Conservation (phyloP, 2,113 vertebrate species). For the Scytalopus superciliaris region DNA sequence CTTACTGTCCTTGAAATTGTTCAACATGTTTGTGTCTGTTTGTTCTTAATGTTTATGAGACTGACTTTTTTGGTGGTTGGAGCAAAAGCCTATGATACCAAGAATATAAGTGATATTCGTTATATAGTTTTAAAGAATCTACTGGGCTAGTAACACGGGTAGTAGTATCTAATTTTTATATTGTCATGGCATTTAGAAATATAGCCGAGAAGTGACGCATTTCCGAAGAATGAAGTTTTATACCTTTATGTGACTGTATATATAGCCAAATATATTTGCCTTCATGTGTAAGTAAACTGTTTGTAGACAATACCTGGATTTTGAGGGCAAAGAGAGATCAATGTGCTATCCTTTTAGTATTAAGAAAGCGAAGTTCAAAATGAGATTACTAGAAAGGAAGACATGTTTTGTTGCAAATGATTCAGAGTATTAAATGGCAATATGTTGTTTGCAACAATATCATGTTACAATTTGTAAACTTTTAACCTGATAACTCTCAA, state of each 20-base stretch:
- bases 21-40: background rate
- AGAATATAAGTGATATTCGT: background rate
- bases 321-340: background rate
- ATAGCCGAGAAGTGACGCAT: background rate
- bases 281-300: background rate
- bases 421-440: background rate
- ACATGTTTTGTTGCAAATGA: background rate
- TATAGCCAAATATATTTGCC: background rate
- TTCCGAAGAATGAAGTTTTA: background rate
- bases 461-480: background rate
- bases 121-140: background rate
- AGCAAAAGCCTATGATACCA: background rate
- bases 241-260: background rate
- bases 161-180: background rate
- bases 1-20: background rate
- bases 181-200: background rate
- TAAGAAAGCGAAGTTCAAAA: background rate
- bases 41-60: background rate
- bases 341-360: background rate
- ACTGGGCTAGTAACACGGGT: background rate
- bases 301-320: background rate
- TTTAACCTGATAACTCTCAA: background rate
- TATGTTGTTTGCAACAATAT: background rate
- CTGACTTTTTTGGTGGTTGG: background rate
- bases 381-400: background rate